A percentile compares a stretch with the other conserved stretches of the same genome.
These are phyloP conservation scores for Zaprionus vittiger DNA, from an alignment of 1,140 invertebrate genomes.

Conservation along the genomic window DNA sequence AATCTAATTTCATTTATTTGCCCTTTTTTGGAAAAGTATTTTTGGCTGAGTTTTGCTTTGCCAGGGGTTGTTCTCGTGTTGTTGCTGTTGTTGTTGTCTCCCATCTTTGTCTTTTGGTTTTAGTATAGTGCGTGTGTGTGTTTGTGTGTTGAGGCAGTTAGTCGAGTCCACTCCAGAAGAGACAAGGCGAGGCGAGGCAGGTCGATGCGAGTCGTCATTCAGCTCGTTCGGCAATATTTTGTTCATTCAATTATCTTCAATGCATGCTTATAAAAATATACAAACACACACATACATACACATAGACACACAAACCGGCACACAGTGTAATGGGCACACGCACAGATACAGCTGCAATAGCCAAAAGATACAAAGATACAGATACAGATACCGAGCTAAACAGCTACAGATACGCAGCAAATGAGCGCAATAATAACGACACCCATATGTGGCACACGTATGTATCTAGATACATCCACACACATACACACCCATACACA, in stretches of 20 bases:
- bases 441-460: constrained; percentile 9
- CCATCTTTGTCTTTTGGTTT: constrained; percentile 15
- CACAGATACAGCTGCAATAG: constrained; percentile 21
- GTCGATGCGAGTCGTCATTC: constrained; percentile 5
- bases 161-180: constrained; percentile 18
- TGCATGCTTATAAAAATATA: constrained; percentile 51
- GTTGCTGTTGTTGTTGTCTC: constrained; percentile 13
- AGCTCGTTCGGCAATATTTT: constrained; percentile 31
- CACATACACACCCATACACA: not conserved
- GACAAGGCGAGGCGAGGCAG: not conserved
- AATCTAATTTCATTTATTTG: constrained; percentile 58
- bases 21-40: constrained; percentile 42
- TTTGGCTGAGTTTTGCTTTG: constrained; percentile 22
- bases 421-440: constrained; percentile 14
- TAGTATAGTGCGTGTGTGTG: constrained; percentile 4
- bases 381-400: constrained; percentile 18
- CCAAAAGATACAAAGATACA: constrained; percentile 11
- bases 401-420: constrained; percentile 26
- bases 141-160: constrained; percentile 7
- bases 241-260: constrained; percentile 64
- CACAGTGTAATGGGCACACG: constrained; percentile 36
- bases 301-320: constrained; percentile 19
- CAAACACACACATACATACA: constrained; percentile 20
- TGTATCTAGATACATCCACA: constrained; percentile 11
- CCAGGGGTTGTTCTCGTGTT: constrained; percentile 41